phyloP scores from a whole-genome alignment of 2,797 vertebrate genomes.

The Hoplostethus atlanticus region DNA sequence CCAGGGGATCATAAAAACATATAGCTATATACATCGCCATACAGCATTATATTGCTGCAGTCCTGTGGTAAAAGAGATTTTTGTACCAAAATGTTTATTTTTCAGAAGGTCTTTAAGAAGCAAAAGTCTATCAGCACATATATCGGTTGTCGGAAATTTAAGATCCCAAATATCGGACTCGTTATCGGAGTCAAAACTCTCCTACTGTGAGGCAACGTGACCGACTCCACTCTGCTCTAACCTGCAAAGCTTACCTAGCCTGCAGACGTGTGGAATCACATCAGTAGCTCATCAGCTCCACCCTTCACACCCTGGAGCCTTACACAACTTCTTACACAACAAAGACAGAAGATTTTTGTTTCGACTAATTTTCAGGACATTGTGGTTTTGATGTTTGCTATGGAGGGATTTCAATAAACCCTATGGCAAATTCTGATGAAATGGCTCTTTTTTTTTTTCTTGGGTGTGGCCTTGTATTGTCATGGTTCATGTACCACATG shows the following conservation, averaged over 20 bases:
- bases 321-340: conserved; percentile 18
- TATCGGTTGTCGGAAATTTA: no score
- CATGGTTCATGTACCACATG: not conserved
- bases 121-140: no score
- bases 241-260: not conserved
- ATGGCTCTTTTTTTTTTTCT: not conserved
- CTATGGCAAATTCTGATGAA: not conserved
- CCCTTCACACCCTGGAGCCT: conserved; percentile 3
- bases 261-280: not conserved
- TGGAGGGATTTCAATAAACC: not conserved
- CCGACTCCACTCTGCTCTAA: conserved; percentile 3
- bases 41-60: no score
- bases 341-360: conserved; percentile 2
- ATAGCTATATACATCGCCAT: no score
- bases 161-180: no score
- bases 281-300: conserved; percentile 8
- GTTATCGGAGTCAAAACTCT: no score
- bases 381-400: conserved; percentile 12
- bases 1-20: no score
- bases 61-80: no score
- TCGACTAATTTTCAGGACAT: not conserved
- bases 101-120: no score
- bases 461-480: conserved; percentile 5
- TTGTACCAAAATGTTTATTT: no score
- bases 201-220: not conserved